phyloP scores from a whole-genome alignment of 2,888 invertebrate species.

The Ectobius pallidus region DNA sequence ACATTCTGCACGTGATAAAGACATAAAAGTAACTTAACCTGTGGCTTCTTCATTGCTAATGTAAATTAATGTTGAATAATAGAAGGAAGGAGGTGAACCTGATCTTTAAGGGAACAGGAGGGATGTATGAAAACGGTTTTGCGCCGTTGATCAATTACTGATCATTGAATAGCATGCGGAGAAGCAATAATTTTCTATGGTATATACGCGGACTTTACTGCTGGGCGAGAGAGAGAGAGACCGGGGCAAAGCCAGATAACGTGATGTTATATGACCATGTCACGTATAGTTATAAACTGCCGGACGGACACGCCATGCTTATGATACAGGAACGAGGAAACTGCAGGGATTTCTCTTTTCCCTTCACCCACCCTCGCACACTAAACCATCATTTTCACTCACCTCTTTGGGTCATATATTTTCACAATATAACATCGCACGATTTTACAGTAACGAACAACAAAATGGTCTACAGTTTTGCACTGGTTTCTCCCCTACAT shows the following conservation, averaged over 20 bases:
- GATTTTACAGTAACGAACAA: too few species aligned
- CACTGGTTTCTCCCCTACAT: too few species aligned
- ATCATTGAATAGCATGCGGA: constrained; percentile 8
- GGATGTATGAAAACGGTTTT: too few species aligned
- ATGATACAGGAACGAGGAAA: constrained; percentile 10
- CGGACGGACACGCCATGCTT: background rate
- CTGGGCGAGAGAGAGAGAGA: too few species aligned
- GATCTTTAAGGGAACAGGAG: too few species aligned
- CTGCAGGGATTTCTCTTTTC: constrained; percentile 1
- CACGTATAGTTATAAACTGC: constrained; percentile 4
- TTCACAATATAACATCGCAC: too few species aligned
- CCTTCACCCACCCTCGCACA: background rate
- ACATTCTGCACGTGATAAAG: too few species aligned
- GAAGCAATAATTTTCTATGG: background rate
- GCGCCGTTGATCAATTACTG: background rate
- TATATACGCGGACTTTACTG: background rate
- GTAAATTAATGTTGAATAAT: background rate
- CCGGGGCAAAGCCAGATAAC: constrained; percentile 20
- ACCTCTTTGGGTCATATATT: background rate
- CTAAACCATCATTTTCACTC: constrained; percentile 2
- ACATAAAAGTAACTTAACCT: too few species aligned
- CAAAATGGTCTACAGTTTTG: too few species aligned
- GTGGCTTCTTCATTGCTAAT: background rate
- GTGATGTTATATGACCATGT: constrained; percentile 9
- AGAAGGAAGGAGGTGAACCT: background rate